Conservation (phyloP, 2,113 vertebrate species). For the Pollimyrus isidori region DNA sequence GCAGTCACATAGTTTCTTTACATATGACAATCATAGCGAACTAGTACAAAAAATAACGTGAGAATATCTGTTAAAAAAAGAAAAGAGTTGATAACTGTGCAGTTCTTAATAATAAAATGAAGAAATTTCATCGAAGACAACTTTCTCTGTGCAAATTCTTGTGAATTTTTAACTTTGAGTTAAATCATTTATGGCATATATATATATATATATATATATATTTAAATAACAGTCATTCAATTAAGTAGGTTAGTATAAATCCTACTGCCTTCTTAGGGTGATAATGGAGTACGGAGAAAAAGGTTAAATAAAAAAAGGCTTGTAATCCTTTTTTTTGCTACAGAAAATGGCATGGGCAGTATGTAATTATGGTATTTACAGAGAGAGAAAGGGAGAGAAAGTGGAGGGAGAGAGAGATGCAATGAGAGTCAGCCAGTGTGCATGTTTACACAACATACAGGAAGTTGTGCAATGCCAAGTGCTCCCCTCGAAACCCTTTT, state of each 20-base stretch:
- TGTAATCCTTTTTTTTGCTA: constrained; percentile 14
- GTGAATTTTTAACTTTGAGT: neutral
- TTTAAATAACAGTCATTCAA: neutral
- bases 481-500: neutral
- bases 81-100: neutral
- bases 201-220: neutral
- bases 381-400: neutral
- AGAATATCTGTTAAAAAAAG: neutral
- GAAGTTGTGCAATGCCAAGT: constrained; percentile 24
- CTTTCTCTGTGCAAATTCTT: neutral
- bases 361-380: constrained; percentile 19
- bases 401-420: constrained; percentile 34
- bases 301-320: neutral
- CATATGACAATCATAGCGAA: neutral
- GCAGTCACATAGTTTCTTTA: neutral
- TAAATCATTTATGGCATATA: neutral
- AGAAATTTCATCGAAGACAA: neutral
- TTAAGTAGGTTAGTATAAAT: neutral
- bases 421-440: constrained; percentile 57
- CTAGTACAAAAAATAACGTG: neutral
- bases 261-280: neutral
- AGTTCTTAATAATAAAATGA: neutral
- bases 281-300: constrained; percentile 6
- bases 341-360: constrained; percentile 33
- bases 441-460: constrained; percentile 37